Evolutionary conservation across 2,113 vertebrate species (phyloP).

Genomic region (Herpailurus yagouaroundi): DNA sequence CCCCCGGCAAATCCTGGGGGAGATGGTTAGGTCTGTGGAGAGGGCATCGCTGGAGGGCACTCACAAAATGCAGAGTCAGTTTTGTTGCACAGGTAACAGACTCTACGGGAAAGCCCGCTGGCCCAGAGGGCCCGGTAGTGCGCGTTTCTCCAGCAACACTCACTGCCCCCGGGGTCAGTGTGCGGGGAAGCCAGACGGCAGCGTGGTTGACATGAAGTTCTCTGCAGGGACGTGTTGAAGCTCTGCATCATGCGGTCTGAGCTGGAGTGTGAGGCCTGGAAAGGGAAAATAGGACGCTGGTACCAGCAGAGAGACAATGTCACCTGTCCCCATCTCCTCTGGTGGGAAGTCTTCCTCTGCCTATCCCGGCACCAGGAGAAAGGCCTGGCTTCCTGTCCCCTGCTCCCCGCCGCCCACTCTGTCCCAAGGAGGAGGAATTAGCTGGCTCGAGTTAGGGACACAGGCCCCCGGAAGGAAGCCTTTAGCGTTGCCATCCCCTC

Average conservation of each 20-base stretch:
- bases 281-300: accelerated
- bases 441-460: background rate
- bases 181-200: background rate
- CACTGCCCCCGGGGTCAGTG: no score
- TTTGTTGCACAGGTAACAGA: background rate
- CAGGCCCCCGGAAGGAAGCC: background rate
- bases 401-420: accelerated
- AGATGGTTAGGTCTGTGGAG: no score
- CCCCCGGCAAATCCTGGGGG: background rate
- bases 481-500: background rate
- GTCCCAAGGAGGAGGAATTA: background rate
- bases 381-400: background rate
- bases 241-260: no score
- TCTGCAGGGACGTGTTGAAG: background rate
- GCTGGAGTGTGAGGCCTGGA: accelerated
- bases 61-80: background rate
- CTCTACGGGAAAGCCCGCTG: no score
- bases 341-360: background rate
- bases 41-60: accelerated
- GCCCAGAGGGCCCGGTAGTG: background rate
- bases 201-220: background rate
- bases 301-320: background rate
- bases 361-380: accelerated
- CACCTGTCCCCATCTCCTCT: background rate
- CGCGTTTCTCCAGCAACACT: background rate